Evolutionary conservation across 2,888 invertebrate species (phyloP).

Genomic region (Cabera pusaria): DNA sequence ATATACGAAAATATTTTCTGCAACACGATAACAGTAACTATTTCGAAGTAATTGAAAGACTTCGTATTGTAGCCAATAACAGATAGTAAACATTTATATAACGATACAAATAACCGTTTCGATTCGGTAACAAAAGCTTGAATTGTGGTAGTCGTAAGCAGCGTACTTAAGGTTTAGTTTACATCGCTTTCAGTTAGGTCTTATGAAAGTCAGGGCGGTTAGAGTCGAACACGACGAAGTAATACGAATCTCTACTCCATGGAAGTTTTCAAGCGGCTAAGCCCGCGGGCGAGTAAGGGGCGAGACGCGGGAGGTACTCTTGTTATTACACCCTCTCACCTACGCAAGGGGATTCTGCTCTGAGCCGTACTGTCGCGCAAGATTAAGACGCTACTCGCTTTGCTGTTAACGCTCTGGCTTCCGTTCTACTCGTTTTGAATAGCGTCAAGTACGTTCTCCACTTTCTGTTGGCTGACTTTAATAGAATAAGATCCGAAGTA

Average conservation of each 20-base stretch:
- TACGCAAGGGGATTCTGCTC: slow-evolving; percentile 72
- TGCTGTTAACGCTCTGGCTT: slow-evolving; percentile 68
- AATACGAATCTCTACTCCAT: slow-evolving; percentile 72
- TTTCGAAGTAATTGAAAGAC: slow-evolving; percentile 30
- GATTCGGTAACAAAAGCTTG: slow-evolving; percentile 43
- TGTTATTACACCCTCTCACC: slow-evolving; percentile 82
- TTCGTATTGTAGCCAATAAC: slow-evolving; percentile 29
- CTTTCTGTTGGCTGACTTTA: slow-evolving; percentile 49
- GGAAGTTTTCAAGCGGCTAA: slow-evolving; percentile 68
- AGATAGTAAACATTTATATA: slow-evolving; percentile 40
- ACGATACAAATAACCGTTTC: slow-evolving; percentile 42
- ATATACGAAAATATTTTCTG: slow-evolving; percentile 20
- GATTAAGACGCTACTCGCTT: slow-evolving; percentile 75
- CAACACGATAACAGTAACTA: slow-evolving; percentile 17
- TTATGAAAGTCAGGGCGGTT: slow-evolving; percentile 70
- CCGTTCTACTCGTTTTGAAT: slow-evolving; percentile 59
- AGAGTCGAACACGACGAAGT: slow-evolving; percentile 64
- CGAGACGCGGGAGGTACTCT: slow-evolving; percentile 54
- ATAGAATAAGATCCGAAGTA: slow-evolving; percentile 39
- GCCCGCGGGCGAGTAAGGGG: slow-evolving; percentile 61
- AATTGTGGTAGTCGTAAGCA: slow-evolving; percentile 47
- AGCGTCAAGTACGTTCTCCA: slow-evolving; percentile 50
- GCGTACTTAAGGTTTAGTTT: slow-evolving; percentile 58
- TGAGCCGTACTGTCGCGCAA: slow-evolving; percentile 69
- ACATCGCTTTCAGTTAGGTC: slow-evolving; percentile 58